Percentiles rank a stretch among this genome's conserved stretches.
Conservation (phyloP, 1,140 invertebrate genomes). For the Hetaerina americana region DNA sequence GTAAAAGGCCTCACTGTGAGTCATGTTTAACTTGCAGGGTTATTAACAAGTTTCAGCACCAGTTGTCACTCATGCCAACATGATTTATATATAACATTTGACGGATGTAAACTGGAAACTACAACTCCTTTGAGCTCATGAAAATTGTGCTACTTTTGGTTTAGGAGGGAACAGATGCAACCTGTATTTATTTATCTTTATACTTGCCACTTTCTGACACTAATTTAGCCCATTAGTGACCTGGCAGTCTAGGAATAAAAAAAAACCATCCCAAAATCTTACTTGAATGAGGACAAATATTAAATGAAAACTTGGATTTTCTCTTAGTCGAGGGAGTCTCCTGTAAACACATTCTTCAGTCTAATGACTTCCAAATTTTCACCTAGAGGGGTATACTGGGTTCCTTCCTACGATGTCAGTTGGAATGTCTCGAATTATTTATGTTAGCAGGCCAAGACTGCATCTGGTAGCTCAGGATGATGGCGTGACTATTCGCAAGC, state of each 20-base stretch:
- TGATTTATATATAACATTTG: not conserved
- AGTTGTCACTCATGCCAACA: not conserved
- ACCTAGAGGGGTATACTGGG: too few relatives aligned
- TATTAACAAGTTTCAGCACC: not conserved
- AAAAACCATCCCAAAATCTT: too few relatives aligned
- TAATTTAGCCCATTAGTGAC: too few relatives aligned
- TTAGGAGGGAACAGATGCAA: not conserved
- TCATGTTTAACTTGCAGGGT: not conserved
- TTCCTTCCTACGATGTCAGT: too few relatives aligned
- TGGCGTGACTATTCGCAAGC: not conserved
- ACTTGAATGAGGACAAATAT: too few relatives aligned
- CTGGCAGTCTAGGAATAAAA: too few relatives aligned
- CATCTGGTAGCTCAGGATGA: not conserved
- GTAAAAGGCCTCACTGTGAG: not conserved
- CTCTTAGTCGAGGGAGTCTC: too few relatives aligned
- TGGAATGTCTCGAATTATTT: not conserved
- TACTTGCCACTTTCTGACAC: too few relatives aligned
- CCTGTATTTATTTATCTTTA: too few relatives aligned
- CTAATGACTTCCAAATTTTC: too few relatives aligned
- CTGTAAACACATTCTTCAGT: too few relatives aligned
- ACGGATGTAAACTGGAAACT: not conserved
- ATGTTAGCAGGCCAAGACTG: not conserved
- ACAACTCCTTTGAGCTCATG: not conserved
- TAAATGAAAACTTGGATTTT: too few relatives aligned
- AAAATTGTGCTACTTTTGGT: not conserved